Evolutionary conservation across 2,888 invertebrate genomes (phyloP), one percentile per base, ranked within the genome.

Genomic region (Zaprionus lineosus): DNA sequence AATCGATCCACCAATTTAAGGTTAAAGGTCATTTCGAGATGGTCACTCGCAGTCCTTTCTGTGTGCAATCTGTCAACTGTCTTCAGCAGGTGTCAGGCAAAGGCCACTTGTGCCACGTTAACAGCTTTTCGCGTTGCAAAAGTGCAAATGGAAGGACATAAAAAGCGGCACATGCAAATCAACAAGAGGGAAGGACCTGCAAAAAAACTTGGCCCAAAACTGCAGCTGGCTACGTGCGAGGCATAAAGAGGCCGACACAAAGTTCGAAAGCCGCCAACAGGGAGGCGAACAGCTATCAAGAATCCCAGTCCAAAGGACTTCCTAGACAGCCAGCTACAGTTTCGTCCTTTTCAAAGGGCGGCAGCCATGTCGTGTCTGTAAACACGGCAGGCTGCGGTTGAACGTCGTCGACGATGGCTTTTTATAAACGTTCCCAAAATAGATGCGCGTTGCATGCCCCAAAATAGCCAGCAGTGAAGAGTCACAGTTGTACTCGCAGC

Each of bases 371-470:
- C 84, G 63, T 73, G 71, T 71, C 66, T 78, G 70, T 37, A 58
- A 76, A 53, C 78, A 78, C 62, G 75, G 55, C 75, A 74, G 61
- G 52, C 48, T 84, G 78, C 71, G 78, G 78, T 81, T 81, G 59
- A 58, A 67, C 63, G 47, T 67, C 26, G 71, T 48, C 37, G 37
- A 21, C 24, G 39, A 15, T 65, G 58, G 47, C 48, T 67, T 62
- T 58, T 59, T 62, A 51, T 62, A 64, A 61, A 47, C 43, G 66
- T 21, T 68, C 59, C 68, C 56, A 62, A 79, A 79, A 79, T 79
- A 79, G 78, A 67, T 58, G 44, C 65, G 43, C 56, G 68, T 74
- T 81, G 78, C 84, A 84, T 77, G 84, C 71, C 65, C 53, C 74
- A 56, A 78, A 78, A 78, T 78, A 78, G 79, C 53, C 26, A 43